A percentile compares a stretch with the other conserved stretches of the same genome.
Conservation (phyloP, 2,113 vertebrate genomes). For the Pterocles orientalis region DNA sequence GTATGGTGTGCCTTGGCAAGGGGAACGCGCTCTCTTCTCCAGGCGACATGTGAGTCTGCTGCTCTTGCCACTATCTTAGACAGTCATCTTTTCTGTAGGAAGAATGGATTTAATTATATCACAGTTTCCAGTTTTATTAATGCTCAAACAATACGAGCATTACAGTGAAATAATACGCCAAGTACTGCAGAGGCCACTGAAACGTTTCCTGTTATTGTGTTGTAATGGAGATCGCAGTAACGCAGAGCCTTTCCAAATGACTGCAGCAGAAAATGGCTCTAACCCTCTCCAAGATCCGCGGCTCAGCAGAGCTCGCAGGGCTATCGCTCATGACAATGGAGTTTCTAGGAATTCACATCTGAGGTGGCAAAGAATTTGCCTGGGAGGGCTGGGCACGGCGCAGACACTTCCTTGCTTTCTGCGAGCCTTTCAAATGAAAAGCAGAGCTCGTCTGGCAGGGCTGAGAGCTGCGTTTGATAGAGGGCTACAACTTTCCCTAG, state of each 20-base stretch:
- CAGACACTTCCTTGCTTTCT: background rate
- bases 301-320: background rate
- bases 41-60: constrained; percentile 51
- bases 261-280: constrained; percentile 46
- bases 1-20: constrained; percentile 59
- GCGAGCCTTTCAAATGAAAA: background rate
- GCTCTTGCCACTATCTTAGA: constrained; percentile 60
- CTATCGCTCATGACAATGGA: background rate
- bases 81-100: constrained; percentile 65
- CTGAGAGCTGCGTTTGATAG: background rate
- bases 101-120: constrained; percentile 72
- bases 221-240: constrained; percentile 49
- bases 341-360: constrained; percentile 8
- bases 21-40: background rate
- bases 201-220: constrained; percentile 76
- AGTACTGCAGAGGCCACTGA: constrained; percentile 59
- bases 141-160: constrained; percentile 58
- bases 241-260: background rate
- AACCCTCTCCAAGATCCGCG: background rate
- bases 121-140: constrained; percentile 66
- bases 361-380: constrained; percentile 14
- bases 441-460: background rate
- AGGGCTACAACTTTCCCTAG: background rate
- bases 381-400: background rate
- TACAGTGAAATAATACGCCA: constrained; percentile 54